These are phyloP conservation scores for Leuciscus idus DNA, from an alignment of 2,113 vertebrate genomes.

Conservation along the genomic window DNA sequence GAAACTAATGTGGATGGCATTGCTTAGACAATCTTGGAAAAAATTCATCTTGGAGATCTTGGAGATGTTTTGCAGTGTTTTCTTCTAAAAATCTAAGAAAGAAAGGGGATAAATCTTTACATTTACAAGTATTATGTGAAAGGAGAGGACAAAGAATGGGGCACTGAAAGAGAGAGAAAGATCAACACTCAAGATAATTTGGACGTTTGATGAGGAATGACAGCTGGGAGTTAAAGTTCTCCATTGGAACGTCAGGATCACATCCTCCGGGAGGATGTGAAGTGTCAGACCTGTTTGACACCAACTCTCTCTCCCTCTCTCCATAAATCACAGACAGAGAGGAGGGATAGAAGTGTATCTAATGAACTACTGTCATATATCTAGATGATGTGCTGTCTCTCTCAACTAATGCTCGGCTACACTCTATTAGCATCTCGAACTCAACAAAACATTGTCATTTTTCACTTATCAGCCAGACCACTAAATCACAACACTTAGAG, in stretches of 20 bases:
- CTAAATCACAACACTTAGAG: neutral
- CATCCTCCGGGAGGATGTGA: slow-evolving; percentile 72
- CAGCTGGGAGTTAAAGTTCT: slow-evolving; percentile 81
- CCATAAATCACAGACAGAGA: slow-evolving; percentile 55
- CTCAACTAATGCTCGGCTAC: slow-evolving; percentile 24
- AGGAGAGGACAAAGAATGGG: slow-evolving; percentile 31
- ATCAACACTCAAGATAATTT: slow-evolving; percentile 49
- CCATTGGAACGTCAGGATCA: slow-evolving; percentile 69
- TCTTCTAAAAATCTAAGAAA: slow-evolving; percentile 25
- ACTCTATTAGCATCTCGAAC: slow-evolving; percentile 65
- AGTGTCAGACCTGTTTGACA: slow-evolving; percentile 73
- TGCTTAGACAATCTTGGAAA: neutral
- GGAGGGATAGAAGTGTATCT: slow-evolving; percentile 53
- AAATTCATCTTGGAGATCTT: neutral
- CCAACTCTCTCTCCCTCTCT: slow-evolving; percentile 64
- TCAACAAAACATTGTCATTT: slow-evolving; percentile 65
- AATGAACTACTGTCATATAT: slow-evolving; percentile 70
- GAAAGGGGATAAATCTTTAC: neutral
- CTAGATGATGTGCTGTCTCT: slow-evolving; percentile 62
- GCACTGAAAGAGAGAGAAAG: slow-evolving; percentile 25
- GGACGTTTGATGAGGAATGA: slow-evolving; percentile 82
- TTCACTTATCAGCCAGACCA: neutral
- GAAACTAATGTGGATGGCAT: neutral
- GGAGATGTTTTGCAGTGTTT: neutral
- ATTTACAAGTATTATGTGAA: neutral